These are phyloP conservation scores for Tychaedon coryphoeus DNA, from an alignment of 2,113 vertebrate species.

Conservation along the genomic window DNA sequence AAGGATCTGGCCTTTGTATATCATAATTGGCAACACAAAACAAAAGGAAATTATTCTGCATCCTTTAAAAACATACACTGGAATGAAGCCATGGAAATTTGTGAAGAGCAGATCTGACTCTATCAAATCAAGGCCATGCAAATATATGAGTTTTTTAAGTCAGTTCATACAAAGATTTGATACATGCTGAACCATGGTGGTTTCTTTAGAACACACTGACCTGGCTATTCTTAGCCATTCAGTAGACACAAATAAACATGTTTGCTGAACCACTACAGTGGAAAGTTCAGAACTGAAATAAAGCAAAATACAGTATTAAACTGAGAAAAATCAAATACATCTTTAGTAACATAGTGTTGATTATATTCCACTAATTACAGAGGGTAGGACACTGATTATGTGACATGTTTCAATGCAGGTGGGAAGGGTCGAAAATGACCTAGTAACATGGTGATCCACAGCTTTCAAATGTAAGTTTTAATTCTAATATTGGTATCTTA, in stretches of 20 bases:
- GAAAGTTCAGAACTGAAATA: conserved; percentile 55
- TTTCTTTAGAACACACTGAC: conserved; percentile 24
- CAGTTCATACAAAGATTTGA: not conserved
- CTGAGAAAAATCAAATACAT: conserved; percentile 24
- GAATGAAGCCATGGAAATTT: not conserved
- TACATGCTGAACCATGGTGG: not conserved
- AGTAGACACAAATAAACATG: conserved; percentile 32
- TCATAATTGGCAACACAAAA: not conserved
- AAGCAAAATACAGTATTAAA: not conserved
- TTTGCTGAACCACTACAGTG: conserved; percentile 65
- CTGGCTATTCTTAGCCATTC: not conserved
- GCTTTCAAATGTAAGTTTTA: conserved; percentile 73
- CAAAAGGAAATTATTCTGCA: not conserved
- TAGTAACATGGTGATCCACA: conserved; percentile 69
- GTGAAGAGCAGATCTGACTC: not conserved
- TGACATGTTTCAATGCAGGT: conserved; percentile 72
- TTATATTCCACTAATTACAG: conserved; percentile 53
- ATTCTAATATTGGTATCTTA: conserved; percentile 65
- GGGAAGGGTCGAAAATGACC: conserved; percentile 72
- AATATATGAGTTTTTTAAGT: not conserved
- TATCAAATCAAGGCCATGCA: conserved; percentile 19
- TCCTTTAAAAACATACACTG: not conserved
- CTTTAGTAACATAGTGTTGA: conserved; percentile 43
- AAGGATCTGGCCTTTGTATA: not conserved
- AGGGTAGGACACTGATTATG: conserved; percentile 61